Conservation (phyloP, 2,888 invertebrate genomes). For the Scaptomyza reducta region DNA sequence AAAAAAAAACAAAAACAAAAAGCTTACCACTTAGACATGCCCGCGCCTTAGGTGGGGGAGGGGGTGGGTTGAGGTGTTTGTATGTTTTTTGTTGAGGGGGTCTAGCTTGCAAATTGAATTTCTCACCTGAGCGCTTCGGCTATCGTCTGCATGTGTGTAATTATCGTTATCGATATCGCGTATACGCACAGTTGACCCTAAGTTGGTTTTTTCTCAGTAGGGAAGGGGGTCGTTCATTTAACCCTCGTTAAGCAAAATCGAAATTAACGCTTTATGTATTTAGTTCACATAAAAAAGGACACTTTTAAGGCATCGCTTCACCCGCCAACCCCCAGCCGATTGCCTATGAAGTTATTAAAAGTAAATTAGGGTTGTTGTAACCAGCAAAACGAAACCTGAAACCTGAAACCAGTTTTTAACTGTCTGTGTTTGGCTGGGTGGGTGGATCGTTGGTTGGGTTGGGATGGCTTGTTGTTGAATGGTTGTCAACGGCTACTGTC, state of each 20-base stretch:
- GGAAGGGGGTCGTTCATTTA: slow-evolving; percentile 47
- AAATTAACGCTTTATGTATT: slow-evolving; percentile 72
- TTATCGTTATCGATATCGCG: slow-evolving; percentile 74
- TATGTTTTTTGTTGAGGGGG: not conserved
- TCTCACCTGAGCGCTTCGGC: slow-evolving; percentile 67
- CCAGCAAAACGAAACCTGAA: slow-evolving; percentile 64
- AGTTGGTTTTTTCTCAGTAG: slow-evolving; percentile 26
- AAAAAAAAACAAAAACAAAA: not conserved
- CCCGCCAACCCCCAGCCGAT: slow-evolving; percentile 13
- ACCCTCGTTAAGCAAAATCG: slow-evolving; percentile 75
- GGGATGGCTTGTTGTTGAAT: not conserved
- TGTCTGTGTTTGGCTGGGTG: slow-evolving; percentile 20
- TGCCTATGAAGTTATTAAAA: slow-evolving; percentile 82
- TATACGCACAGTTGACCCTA: slow-evolving; percentile 66
- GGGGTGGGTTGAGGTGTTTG: not conserved
- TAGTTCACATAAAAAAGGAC: slow-evolving; percentile 69
- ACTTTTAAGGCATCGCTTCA: slow-evolving; percentile 74
- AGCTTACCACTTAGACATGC: slow-evolving; percentile 15
- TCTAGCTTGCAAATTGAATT: slow-evolving; percentile 65
- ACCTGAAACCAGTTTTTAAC: slow-evolving; percentile 55
- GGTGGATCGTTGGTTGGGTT: slow-evolving; percentile 11
- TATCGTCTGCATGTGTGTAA: slow-evolving; percentile 65
- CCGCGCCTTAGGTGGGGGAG: not conserved
- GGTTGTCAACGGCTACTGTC: slow-evolving; percentile 48
- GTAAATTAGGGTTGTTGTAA: slow-evolving; percentile 81